Evolutionary conservation across 2,797 vertebrate species (phyloP), one percentile per base, ranked within the genome.

Genomic region (Epinephelus awoara): DNA sequence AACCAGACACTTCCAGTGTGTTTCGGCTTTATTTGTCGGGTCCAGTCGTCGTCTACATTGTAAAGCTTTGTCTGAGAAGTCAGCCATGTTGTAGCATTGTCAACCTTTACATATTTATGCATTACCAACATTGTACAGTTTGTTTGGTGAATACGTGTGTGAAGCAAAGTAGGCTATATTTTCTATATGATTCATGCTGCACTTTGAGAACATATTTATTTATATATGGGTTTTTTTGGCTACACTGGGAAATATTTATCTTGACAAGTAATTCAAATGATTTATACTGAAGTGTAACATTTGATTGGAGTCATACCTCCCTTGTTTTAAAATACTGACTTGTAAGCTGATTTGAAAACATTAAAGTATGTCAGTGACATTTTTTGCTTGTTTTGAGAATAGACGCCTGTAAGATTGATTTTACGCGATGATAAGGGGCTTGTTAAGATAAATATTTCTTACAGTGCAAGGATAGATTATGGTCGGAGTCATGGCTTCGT

Each of bases 81-180:
- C 6, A 12, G 51, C 27, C 49, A 4, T 47, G 54, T 75, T 13
- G 79, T 51, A 63, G 70, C 52, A 19, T 18, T 5, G 44, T 76
- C 73, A 51, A 6, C 47, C 55, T 49, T 66, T 21, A 68, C 57
- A 50, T 12, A 62, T 55, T 29, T 47, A 42, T 59, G 68, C 75
- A 23, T 69, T 63, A 7, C 23, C 44, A 46, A 57, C 38, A 27
- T 2, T 51, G 77, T 82, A 57, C 29, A 64, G 59, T 64, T 47
- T 71, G 58, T 81, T 81, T 79, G 57, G 58, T 75, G 75, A 70
- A 21, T 29, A 79, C 34, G 42, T 82, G 72, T 87, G 4, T n/a
- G 49, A 78, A 73, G 29, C 66, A 82, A 84, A 84, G 57, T 87
- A 29, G 27, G 27, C 27, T 29, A 52, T 89, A 86, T 88, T 86